Evolutionary conservation across 2,797 vertebrate genomes (phyloP).

Genomic region (Smutsia gigantea): DNA sequence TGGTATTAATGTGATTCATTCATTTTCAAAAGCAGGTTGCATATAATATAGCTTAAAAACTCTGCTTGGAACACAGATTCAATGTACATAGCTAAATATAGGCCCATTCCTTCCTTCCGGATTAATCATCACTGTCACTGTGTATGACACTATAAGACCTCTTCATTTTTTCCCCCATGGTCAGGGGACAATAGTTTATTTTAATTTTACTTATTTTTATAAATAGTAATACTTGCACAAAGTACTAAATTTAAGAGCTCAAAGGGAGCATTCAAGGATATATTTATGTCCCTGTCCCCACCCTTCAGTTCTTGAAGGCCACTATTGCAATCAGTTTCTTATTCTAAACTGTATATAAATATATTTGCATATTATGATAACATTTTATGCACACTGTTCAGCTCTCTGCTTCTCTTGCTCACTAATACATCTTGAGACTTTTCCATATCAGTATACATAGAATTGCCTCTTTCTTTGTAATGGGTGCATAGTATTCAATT

Average conservation of each 20-base stretch:
- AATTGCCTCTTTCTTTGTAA: not conserved
- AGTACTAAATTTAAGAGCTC: not conserved
- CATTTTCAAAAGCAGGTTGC: not conserved
- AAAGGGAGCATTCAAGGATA: not conserved
- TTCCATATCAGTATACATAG: not conserved
- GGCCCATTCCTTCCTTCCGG: not conserved
- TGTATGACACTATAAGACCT: not conserved
- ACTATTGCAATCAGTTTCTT: not conserved
- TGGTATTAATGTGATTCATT: not conserved
- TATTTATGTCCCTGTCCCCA: not conserved
- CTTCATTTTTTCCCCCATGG: not conserved
- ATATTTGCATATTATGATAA: not conserved
- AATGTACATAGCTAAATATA: not conserved
- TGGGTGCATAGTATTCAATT: not conserved
- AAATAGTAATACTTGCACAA: not conserved
- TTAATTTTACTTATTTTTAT: slow-evolving; percentile 48
- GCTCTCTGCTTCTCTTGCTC: not conserved
- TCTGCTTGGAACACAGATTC: not conserved
- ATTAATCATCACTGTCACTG: slow-evolving; percentile 1
- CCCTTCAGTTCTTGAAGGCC: not conserved
- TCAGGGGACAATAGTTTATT: not conserved
- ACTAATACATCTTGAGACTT: not conserved
- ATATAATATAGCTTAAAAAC: not conserved
- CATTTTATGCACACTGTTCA: not conserved
- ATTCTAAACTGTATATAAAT: not conserved